Percentiles rank a stretch among this genome's conserved stretches.
phyloP scores from a whole-genome alignment of 2,888 invertebrate genomes.

The Thysanoteuthis rhombus region DNA sequence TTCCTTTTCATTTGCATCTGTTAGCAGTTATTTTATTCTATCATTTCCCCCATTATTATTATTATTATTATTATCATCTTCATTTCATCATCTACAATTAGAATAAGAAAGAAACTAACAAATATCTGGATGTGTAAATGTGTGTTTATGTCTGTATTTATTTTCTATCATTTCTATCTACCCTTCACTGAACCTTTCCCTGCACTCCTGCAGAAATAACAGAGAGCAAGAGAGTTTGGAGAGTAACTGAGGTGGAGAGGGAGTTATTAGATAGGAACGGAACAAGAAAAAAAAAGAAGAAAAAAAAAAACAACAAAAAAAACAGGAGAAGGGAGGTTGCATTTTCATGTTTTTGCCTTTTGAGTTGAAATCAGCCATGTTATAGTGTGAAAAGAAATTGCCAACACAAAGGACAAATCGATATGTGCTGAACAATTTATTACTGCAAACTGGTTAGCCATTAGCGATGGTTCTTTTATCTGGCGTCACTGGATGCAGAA shows the following conservation, averaged over 20 bases:
- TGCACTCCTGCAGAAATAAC: neutral
- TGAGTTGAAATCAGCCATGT: constrained; percentile 31
- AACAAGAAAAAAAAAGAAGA: neutral
- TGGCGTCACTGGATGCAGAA: neutral
- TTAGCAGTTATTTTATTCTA: neutral
- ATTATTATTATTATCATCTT: too few relatives aligned
- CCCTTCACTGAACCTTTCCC: neutral
- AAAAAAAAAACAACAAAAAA: neutral
- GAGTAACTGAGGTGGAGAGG: too few relatives aligned
- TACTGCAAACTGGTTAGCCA: constrained; percentile 29
- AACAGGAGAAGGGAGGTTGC: neutral
- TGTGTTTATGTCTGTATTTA: neutral
- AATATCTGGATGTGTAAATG: neutral
- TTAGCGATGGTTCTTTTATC: constrained; percentile 27
- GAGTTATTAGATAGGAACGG: neutral
- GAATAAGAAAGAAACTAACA: too few relatives aligned
- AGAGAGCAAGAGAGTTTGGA: neutral
- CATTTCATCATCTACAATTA: too few relatives aligned
- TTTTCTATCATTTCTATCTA: neutral
- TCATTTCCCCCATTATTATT: too few relatives aligned
- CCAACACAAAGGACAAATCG: constrained; percentile 23
- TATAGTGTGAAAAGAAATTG: constrained; percentile 28
- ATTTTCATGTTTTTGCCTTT: neutral
- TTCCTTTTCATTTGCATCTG: neutral
- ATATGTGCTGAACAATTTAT: constrained; percentile 28